Conservation (phyloP, 2,113 vertebrate species). For the Prochilodus magdalenae region DNA sequence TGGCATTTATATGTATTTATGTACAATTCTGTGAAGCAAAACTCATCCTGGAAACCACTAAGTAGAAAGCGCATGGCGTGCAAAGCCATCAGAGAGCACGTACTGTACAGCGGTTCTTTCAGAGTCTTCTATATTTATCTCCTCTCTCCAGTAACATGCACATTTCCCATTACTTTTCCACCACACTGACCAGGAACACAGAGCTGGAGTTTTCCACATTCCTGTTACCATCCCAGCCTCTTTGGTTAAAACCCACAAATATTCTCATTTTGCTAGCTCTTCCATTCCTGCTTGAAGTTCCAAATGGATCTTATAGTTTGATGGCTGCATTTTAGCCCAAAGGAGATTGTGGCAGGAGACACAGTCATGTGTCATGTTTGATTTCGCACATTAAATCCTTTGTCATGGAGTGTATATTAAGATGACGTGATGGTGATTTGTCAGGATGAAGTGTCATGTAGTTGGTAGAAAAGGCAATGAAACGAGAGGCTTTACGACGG, state of each 20-base stretch:
- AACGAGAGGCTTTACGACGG: constrained; percentile 63
- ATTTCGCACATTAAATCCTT: constrained; percentile 52
- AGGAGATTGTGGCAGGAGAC: constrained; percentile 44
- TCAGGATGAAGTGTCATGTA: constrained; percentile 48
- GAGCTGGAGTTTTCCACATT: constrained; percentile 56
- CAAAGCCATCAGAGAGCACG: neutral
- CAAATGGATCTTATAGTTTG: constrained; percentile 58
- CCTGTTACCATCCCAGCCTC: constrained; percentile 57
- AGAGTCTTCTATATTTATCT: constrained; percentile 39
- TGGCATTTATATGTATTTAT: neutral
- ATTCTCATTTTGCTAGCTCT: constrained; percentile 45
- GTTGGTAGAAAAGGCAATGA: constrained; percentile 53
- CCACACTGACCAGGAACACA: constrained; percentile 37
- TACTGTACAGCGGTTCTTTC: constrained; percentile 27
- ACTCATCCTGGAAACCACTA: neutral
- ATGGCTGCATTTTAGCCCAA: constrained; percentile 49
- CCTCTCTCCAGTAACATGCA: constrained; percentile 9
- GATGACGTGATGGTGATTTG: constrained; percentile 51
- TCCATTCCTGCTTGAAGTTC: constrained; percentile 42
- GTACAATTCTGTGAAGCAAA: neutral
- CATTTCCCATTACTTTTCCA: constrained; percentile 40
- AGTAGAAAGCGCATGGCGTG: neutral
- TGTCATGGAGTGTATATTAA: constrained; percentile 39
- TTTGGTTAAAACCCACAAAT: constrained; percentile 57
- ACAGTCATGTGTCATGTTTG: constrained; percentile 55